phyloP scores from a whole-genome alignment of 2,113 vertebrate genomes.

The Heloderma charlesbogerti region DNA sequence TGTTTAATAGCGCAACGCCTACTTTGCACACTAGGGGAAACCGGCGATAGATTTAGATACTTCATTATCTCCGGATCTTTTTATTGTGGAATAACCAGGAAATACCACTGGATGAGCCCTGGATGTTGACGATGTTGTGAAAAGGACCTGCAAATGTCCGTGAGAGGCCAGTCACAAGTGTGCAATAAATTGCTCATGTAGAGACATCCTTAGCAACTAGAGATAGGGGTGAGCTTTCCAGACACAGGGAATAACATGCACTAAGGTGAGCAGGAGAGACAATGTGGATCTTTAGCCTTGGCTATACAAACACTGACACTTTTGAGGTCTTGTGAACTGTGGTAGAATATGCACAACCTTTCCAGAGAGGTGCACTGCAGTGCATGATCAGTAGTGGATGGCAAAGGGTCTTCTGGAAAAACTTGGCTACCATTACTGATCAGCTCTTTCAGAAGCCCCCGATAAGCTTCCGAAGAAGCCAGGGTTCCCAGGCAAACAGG shows the following conservation, averaged over 20 bases:
- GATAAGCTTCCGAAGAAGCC: neutral
- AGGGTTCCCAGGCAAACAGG: neutral
- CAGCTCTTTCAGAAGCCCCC: neutral
- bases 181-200: no score
- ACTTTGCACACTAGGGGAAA: no score
- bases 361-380: neutral
- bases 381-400: neutral
- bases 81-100: no score
- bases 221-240: neutral
- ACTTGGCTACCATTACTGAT: neutral
- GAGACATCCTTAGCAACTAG: no score
- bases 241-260: neutral
- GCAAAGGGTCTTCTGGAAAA: neutral
- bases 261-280: no score
- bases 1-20: no score
- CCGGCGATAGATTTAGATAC: no score
- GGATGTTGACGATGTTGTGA: no score
- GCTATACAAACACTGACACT: neutral
- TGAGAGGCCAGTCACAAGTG: no score
- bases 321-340: neutral
- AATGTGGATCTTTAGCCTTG: neutral
- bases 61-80: no score
- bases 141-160: no score
- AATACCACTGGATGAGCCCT: no score
- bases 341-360: neutral